phyloP scores from a whole-genome alignment of 1,140 invertebrate genomes.

The Lordiphosa stackelbergi region DNA sequence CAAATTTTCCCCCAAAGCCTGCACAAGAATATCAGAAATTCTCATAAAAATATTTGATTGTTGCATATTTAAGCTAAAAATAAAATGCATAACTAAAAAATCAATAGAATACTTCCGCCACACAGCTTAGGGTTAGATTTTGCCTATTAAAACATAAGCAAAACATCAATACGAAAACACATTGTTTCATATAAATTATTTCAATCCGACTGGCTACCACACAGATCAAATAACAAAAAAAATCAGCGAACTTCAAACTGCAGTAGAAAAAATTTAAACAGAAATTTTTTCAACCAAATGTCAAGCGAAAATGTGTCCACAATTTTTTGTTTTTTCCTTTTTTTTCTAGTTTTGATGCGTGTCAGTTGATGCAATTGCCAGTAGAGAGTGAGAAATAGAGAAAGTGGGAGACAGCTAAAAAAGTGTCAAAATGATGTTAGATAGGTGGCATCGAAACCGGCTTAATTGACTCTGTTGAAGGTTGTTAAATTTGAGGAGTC shows the following conservation, averaged over 20 bases:
- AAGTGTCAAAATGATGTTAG: background rate
- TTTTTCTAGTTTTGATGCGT: background rate
- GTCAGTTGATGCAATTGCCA: background rate
- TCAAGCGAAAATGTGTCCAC: conserved; percentile 16
- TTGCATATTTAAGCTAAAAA: background rate
- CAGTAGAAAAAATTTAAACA: conserved; percentile 3
- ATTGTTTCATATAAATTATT: conserved; percentile 33
- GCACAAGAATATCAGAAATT: too few relatives aligned
- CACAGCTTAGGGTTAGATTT: conserved; percentile 4
- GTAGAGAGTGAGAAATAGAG: too few relatives aligned
- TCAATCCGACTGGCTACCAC: conserved; percentile 2
- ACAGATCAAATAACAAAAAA: conserved; percentile 7
- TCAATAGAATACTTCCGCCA: background rate
- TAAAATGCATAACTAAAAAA: background rate
- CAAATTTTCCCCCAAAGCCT: background rate
- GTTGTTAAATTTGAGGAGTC: too few relatives aligned
- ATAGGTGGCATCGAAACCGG: background rate
- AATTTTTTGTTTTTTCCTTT: conserved; percentile 5
- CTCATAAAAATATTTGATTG: too few relatives aligned
- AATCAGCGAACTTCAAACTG: conserved; percentile 3
- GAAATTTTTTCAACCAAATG: conserved; percentile 11
- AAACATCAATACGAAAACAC: conserved; percentile 13
- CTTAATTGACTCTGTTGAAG: background rate
- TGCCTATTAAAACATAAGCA: conserved; percentile 10
- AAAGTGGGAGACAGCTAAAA: background rate